Conservation (phyloP, 2,888 invertebrate genomes). For the Sarcophaga variegata region DNA sequence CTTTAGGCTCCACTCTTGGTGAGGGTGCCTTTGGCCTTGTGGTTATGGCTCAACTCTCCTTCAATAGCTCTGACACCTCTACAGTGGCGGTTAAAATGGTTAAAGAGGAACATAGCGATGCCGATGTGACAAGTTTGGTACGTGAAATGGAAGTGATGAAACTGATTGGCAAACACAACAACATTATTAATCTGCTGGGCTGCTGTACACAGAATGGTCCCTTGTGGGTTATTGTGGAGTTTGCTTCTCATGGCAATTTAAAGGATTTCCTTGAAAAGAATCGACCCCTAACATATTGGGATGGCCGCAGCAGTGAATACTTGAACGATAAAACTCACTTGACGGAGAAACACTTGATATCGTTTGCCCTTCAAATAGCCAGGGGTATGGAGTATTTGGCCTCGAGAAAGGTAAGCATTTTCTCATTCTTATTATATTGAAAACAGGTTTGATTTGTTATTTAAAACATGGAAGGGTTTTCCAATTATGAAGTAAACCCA, state of each 20-base stretch:
- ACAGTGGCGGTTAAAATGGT: slow-evolving; percentile 85
- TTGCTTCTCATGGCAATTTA: slow-evolving; percentile 84
- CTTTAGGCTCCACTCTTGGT: slow-evolving; percentile 83
- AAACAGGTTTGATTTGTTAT: background rate
- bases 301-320: slow-evolving; percentile 74
- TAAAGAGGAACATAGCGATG: slow-evolving; percentile 95
- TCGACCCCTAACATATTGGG: slow-evolving; percentile 75
- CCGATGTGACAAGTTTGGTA: slow-evolving; percentile 97
- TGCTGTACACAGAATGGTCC: slow-evolving; percentile 84
- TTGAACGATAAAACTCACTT: slow-evolving; percentile 68
- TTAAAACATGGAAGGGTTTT: too few relatives aligned
- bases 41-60: slow-evolving; percentile 89
- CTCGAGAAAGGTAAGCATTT: slow-evolving; percentile 81
- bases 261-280: slow-evolving; percentile 94
- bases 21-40: slow-evolving; percentile 98
- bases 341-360: slow-evolving; percentile 76
- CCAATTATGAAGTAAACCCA: too few relatives aligned
- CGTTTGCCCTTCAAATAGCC: slow-evolving; percentile 98
- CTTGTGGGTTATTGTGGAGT: slow-evolving; percentile 93
- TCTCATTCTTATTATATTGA: background rate
- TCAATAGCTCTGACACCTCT: slow-evolving; percentile 77
- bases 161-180: slow-evolving; percentile 97
- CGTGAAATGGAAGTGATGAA: slow-evolving; percentile 99
- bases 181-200: slow-evolving; percentile 97
- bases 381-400: slow-evolving; percentile 90